Conservation (phyloP, 2,888 invertebrate genomes). For the Lepidochrysops patricia region DNA sequence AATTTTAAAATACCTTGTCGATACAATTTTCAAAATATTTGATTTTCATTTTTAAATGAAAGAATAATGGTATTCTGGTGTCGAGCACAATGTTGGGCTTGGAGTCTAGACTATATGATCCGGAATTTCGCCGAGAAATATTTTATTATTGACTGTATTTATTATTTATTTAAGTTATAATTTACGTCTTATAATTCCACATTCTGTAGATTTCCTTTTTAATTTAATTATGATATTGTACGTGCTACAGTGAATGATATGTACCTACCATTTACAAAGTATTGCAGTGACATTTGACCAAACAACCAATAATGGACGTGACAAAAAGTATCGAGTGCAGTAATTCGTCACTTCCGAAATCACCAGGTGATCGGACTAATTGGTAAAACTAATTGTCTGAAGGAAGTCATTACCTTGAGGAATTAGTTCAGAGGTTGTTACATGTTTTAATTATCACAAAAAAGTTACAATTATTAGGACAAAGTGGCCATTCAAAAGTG, state of each 20-base stretch:
- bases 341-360: conserved; percentile 10
- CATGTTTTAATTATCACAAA: not conserved
- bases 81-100: too few relatives aligned
- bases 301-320: not conserved
- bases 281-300: not conserved
- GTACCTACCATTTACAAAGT: not conserved
- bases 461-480: not conserved
- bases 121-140: too few relatives aligned
- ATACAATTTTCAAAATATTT: not conserved
- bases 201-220: too few relatives aligned
- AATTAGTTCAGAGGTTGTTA: conserved; percentile 8
- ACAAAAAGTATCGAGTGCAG: not conserved
- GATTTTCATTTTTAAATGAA: too few relatives aligned
- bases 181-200: too few relatives aligned
- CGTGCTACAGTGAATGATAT: too few relatives aligned
- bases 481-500: not conserved
- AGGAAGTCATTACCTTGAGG: conserved; percentile 10
- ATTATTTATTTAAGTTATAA: too few relatives aligned
- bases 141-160: too few relatives aligned
- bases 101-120: too few relatives aligned
- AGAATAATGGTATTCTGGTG: too few relatives aligned
- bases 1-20: not conserved
- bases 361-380: conserved; percentile 8
- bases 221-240: too few relatives aligned
- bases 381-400: conserved; percentile 3